Evolutionary conservation across 2,113 vertebrate genomes (phyloP), one percentile per base, ranked within the genome.

Genomic region (Microtus richardsoni): DNA sequence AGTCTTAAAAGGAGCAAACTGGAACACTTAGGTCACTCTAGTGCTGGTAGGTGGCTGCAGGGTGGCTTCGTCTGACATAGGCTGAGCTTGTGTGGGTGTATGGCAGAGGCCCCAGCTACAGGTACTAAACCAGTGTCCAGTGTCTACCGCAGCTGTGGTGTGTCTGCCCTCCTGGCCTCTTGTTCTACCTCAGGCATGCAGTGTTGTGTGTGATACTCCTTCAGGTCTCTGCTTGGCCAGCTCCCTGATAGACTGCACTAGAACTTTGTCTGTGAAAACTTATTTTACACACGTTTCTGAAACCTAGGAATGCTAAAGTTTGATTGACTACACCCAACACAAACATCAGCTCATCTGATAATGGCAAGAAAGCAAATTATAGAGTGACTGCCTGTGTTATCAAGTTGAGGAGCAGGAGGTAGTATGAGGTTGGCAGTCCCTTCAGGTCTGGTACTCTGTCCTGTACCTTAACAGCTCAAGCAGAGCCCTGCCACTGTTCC

Each of bases 61-160:
- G 78, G 8, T 60, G n/a, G 49, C 41, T 41, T 78, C 10, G 4
- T 17, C 33, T 1, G 30, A 17, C 84, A 39, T 41, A 36, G 6
- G 19, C 39, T 10, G 7, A 5, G 68, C 28, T 16, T 26, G 82
- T 14, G 0, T 14, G 60, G 28, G 47, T 1, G 0, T 19, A 5
- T 17, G 52, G 28, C 33, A 33, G 24, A n/a, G 62, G 13, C 54
- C 14, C 13, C 73, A 64, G 54, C 79, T 49, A 12, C 7, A 26
- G 66, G 36, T 7, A 12, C 14, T 54, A 28, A 10, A 2, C 39
- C 60, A 70, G 24, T 87, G 33, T 54, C 47, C 16, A 70, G 30
- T 83, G 33, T 54, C 62, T 12, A 13, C 79, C 78, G 2, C 2
- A 4, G 62, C 13, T 9, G 0, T 24, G 60, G 28, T 1, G 0